Percentiles rank a stretch among this genome's conserved stretches.
These are phyloP conservation scores for Tragulus kanchil DNA, from an alignment of 2,113 vertebrate species.

Conservation along the genomic window DNA sequence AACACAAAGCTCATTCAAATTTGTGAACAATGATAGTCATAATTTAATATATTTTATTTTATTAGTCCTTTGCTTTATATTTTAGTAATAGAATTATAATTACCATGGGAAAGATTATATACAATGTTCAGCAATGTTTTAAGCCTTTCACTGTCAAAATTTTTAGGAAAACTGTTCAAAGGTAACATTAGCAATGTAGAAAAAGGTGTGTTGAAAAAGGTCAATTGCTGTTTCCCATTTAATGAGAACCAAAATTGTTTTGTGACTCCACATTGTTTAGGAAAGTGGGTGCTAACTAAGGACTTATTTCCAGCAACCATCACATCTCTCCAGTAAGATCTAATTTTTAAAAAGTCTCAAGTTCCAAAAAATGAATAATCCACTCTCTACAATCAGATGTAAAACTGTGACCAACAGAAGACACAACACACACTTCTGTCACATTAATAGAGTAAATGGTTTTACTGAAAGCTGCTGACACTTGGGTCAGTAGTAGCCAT, in stretches of 20 bases:
- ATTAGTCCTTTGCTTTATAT: constrained; percentile 34
- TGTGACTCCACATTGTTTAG: constrained; percentile 89
- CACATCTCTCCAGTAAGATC: too few species aligned
- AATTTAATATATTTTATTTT: constrained; percentile 57
- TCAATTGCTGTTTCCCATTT: constrained; percentile 85
- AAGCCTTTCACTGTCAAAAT: constrained; percentile 52
- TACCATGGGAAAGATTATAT: constrained; percentile 12
- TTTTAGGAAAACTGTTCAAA: constrained; percentile 56
- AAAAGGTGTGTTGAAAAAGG: constrained; percentile 61
- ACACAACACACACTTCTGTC: too few species aligned
- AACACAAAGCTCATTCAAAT: constrained; percentile 20
- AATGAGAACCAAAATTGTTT: constrained; percentile 82
- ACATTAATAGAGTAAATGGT: too few species aligned
- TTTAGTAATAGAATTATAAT: constrained; percentile 35
- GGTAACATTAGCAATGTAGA: constrained; percentile 60
- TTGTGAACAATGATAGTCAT: constrained; percentile 52
- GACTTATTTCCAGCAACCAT: constrained; percentile 81
- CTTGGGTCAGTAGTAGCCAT: too few species aligned
- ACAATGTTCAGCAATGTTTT: constrained; percentile 69
- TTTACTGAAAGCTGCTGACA: too few species aligned
- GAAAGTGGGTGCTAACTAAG: constrained; percentile 97
- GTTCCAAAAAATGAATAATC: too few species aligned
- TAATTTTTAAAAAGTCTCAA: too few species aligned
- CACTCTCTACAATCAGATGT: too few species aligned
- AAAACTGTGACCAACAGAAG: too few species aligned